Base-by-base conservation (phyloP, 2,797 vertebrate genomes). In the Eulemur coronatus region DNA sequence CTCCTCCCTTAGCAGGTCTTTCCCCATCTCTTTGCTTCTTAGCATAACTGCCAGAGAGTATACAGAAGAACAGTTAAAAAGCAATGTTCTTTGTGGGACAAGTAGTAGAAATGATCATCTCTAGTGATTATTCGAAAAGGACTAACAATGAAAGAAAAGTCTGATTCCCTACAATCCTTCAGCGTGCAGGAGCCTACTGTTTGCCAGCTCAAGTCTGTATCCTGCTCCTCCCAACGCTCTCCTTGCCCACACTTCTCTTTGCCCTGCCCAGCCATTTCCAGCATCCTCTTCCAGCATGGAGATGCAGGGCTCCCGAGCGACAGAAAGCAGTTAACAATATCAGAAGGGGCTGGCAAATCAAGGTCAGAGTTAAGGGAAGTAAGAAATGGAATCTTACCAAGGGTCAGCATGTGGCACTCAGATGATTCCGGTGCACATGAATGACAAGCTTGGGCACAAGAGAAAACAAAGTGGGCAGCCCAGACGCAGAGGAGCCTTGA, bases 321-420 rank as follows among this genome's bases (percentile, higher is more conserved):
- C 30, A 79, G 87, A 78, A 91, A 70, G 7, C 63, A 57, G 79
- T 65, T 43, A 89, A 93, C 89, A 86, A 41, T 48, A 88, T 7
- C 57, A 73, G 61, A 85, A 84, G 30, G n/a, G 78, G 67, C 67
- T 91, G 78, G 69, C 63, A 52, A 78, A 86, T 11, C 18, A 84
- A 94, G 67, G 30, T 61, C 46, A 22, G 12, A 33, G 80, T 15
- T 26, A 85, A 92, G 73, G 87, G 69, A 95, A 92, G 26, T 73
- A 70, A 97, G 80, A 96, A 73, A 82, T 48, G 57, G 80, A 96
- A 84, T 61, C 50, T 89, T 92, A 93, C 50, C 84, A 70, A 79
- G 69, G 75, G 86, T 70, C 93, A 86, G 50, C 18, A 26, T 43
- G 72, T 59, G 67, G 89, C 11, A 18, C 50, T 26, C 0, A 1